A percentile compares a stretch with the other conserved stretches of the same genome.
phyloP scores from a whole-genome alignment of 2,888 invertebrate genomes.

The Microctonus brassicae region DNA sequence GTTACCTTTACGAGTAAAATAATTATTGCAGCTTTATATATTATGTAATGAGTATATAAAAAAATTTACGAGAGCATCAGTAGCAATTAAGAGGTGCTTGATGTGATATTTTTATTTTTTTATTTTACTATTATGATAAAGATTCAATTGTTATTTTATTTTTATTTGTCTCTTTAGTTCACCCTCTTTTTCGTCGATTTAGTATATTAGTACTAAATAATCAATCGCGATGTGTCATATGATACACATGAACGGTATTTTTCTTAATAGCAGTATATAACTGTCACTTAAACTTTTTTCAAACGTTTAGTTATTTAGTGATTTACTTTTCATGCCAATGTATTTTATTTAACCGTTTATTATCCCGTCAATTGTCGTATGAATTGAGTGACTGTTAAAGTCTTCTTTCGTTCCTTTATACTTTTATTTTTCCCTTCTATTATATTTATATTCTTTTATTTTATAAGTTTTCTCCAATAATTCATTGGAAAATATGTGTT shows the following conservation, averaged over 20 bases:
- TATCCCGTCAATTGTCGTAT: not conserved
- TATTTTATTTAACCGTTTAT: not conserved
- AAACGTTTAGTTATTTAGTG: not conserved
- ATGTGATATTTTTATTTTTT: not conserved
- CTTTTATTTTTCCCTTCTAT: too few relatives aligned
- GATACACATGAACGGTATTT: not conserved
- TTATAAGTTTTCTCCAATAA: too few relatives aligned
- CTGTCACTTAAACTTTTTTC: not conserved
- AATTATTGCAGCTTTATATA: not conserved
- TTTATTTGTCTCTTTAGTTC: too few relatives aligned
- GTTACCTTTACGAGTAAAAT: not conserved
- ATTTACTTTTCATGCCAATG: not conserved
- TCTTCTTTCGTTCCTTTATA: too few relatives aligned
- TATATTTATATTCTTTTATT: too few relatives aligned
- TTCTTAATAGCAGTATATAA: not conserved
- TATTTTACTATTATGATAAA: too few relatives aligned
- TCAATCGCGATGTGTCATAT: not conserved
- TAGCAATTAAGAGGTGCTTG: not conserved
- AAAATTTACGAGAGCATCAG: not conserved
- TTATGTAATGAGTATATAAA: not conserved
- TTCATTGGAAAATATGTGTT: not conserved
- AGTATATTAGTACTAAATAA: not conserved
- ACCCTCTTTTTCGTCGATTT: not conserved
- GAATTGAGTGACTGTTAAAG: not conserved
- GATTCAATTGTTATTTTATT: too few relatives aligned